A percentile compares a stretch with the other conserved stretches of the same genome.
These are phyloP conservation scores for Apogon hyalosoma DNA, from an alignment of 2,797 vertebrate genomes.

Conservation along the genomic window DNA sequence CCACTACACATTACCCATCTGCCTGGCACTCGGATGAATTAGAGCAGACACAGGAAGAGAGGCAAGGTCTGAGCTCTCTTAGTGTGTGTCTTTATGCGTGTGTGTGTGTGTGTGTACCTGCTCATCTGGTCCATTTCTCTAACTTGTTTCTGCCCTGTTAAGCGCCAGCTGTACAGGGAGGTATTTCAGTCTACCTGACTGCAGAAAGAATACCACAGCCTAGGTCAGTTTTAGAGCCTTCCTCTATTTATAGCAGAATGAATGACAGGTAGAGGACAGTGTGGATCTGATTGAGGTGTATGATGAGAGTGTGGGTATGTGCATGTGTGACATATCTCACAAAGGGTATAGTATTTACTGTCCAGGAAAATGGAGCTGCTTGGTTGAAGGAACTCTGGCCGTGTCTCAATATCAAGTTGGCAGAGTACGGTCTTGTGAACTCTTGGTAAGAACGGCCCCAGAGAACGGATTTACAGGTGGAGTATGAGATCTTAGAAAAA, in stretches of 20 bases:
- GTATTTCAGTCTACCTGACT: conserved; percentile 54
- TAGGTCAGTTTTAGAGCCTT: conserved; percentile 37
- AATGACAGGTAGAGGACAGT: conserved; percentile 46
- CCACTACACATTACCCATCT: conserved; percentile 45
- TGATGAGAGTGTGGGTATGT: background rate
- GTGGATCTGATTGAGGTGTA: conserved; percentile 12
- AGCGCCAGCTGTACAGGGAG: conserved; percentile 62
- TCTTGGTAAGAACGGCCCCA: no score
- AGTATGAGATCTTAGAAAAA: no score
- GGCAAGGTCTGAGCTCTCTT: conserved; percentile 8
- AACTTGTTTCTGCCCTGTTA: conserved; percentile 65
- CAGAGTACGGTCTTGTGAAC: no score
- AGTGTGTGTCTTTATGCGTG: conserved; percentile 13
- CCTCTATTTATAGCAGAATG: conserved; percentile 41
- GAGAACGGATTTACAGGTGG: no score
- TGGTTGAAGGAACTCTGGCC: no score
- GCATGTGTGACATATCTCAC: background rate
- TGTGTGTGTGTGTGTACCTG: conserved; percentile 44
- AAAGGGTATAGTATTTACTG: no score
- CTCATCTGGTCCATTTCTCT: conserved; percentile 64
- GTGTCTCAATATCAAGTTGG: no score
- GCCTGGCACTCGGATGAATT: conserved; percentile 60
- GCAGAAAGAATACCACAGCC: conserved; percentile 19
- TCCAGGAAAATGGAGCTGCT: background rate
- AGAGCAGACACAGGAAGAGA: conserved; percentile 60